Base-by-base conservation (phyloP, 1,140 invertebrate genomes). In the Helicoverpa armigera region DNA sequence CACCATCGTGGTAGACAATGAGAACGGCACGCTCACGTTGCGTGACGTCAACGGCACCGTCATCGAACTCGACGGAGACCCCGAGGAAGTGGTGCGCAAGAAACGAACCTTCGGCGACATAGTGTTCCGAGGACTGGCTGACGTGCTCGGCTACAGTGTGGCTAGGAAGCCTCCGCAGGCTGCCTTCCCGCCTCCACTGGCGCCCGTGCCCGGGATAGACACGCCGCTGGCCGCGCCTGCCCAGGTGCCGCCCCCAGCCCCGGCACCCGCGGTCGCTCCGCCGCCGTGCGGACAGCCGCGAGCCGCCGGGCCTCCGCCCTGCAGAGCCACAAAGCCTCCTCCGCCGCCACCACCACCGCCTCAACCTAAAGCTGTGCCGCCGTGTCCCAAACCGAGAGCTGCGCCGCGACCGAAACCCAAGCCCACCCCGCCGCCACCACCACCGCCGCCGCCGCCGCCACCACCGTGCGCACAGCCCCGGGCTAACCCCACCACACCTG, bases 51-150 rank as follows among this genome's bases (percentile, higher is more conserved):
- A 86, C 73, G 81, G 79, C 53, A 86, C 83, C 16, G 60, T 83
- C 11, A 65, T 82, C 29, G 82, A 86, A 43, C 53, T 72, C 0
- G 87, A 90, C 31, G 91, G 84, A 7, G 88, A 90, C 3, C 88
- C 91, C 74, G 92, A 90, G 50, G 88, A 91, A 0, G 80, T 95
- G n/a, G 93, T 95, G 18, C 83, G 94, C 11, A 92, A 94, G 87
- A 95, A 95, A 75, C 85, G 95, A 23, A 95, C 94, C 0, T 95
- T 95, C 80, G 94, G 95, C 29, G 95, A 95, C 48, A 90, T 95
- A 63, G 92, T 95, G 76, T 95, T 95, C 80, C 88, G 93, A 75
- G 95, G 94, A 18, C 73, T 95, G 14, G 95, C 95, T 5, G 94
- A 95, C 74, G 94, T 94, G 16, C 87, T 95, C 4, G 95, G 95